Base-by-base conservation (phyloP, 2,797 vertebrate species). In the Gallinago nigripennis region DNA sequence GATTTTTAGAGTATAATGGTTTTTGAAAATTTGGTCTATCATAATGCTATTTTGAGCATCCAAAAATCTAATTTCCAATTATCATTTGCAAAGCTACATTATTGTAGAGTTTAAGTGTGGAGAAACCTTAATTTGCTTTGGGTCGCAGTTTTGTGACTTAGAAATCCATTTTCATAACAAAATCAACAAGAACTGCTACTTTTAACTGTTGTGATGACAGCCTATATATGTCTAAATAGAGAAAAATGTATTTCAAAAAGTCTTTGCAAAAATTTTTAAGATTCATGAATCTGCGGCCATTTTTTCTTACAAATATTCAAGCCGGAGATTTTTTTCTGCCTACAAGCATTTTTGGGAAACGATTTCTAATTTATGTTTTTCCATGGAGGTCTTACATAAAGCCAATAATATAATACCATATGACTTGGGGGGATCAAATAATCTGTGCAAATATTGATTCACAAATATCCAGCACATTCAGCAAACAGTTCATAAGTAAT, bases 401-500 rank as follows among this genome's bases (percentile, higher is more conserved):
- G 27, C 25, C 69, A 64, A 65, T 77, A 78, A 81, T 87, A 91
- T 33, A 76, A 91, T 56, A 54, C 65, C 70, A 41, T 82, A 63
- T 84, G 73, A 91, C 39, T 73, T 65, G 16, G 17, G 27, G n/a
- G 18, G 5, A 76, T 81, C 65, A 94, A 91, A 86, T 86, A 76
- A 88, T 90, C 51, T 70, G 35, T 91, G 70, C 58, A 96, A 94
- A 94, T 92, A 84, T 94, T 94, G 60, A 92, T 31, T 91, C 80
- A 70, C 70, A 95, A 91, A 81, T 94, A 94, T 45, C 35, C 48
- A 91, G 35, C 37, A 60, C 11, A 60, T 90, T 87, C 51, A 77
- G 35, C 63, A 84, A 88, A 92, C 39, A 71, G 77, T 68, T 91
- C 60, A 31, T 68, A 94, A 91, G 73, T 72, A 95, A 94, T 79